phyloP scores from a whole-genome alignment of 37 sponge, comb jelly and placozoan species.

The Oopsacas minuta region DNA sequence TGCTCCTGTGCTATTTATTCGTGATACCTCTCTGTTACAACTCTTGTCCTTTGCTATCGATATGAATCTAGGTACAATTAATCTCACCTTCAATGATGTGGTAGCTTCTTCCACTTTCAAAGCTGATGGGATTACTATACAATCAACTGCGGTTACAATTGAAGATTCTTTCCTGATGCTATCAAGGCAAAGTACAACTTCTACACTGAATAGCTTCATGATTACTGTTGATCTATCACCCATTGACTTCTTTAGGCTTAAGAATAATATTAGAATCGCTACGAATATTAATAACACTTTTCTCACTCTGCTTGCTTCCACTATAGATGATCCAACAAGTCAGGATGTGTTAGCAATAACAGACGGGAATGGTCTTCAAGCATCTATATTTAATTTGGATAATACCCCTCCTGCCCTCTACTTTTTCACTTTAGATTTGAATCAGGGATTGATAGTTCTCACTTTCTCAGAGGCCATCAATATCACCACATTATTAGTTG shows the following conservation, averaged over 20 bases:
- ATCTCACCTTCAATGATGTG: constrained; percentile 72
- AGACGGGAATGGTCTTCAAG: constrained; percentile 59
- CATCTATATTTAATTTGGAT: constrained; percentile 30
- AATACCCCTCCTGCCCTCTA: constrained; percentile 26
- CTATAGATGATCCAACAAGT: constrained; percentile 54
- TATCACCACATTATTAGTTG: constrained; percentile 23
- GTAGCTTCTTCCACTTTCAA: constrained; percentile 44
- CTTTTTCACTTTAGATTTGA: constrained; percentile 47
- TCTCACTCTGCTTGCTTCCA: constrained; percentile 50
- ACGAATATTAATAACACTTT: constrained; percentile 43
- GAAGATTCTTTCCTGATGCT: constrained; percentile 28
- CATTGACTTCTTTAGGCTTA: constrained; percentile 44
- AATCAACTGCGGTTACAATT: constrained; percentile 26
- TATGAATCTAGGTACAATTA: constrained; percentile 53
- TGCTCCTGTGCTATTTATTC: constrained; percentile 1
- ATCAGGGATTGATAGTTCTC: constrained; percentile 37
- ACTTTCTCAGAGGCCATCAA: constrained; percentile 73
- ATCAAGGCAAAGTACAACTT: constrained; percentile 35
- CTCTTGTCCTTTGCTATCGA: constrained; percentile 47
- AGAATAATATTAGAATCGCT: constrained; percentile 47
- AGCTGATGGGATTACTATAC: constrained; percentile 42
- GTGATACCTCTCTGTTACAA: constrained; percentile 27
- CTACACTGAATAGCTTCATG: constrained; percentile 30
- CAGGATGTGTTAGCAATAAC: constrained; percentile 57
- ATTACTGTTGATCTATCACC: constrained; percentile 41